Percentiles rank a stretch among this genome's conserved stretches.
Evolutionary conservation across 2,888 invertebrate species (phyloP).

Genomic region (Apeira syringaria): DNA sequence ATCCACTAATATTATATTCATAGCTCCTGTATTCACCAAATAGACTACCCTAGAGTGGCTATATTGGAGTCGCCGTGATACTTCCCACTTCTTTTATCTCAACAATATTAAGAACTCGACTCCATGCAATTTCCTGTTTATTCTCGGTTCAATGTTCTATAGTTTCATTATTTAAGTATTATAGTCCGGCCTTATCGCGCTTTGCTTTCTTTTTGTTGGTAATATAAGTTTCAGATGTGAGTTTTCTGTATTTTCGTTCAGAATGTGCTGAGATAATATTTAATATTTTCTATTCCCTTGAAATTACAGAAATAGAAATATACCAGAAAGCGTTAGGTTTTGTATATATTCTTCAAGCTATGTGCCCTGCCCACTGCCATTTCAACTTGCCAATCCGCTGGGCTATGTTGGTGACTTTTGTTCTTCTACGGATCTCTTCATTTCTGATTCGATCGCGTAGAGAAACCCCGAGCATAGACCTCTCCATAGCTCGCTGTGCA

Average conservation of each 20-base stretch:
- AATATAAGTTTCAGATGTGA: slow-evolving; percentile 35
- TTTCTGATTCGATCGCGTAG: no score
- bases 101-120: slow-evolving; percentile 39
- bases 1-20: slow-evolving; percentile 7
- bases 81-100: slow-evolving; percentile 46
- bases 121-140: slow-evolving; percentile 9
- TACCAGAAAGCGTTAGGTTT: no score
- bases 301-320: no score
- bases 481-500: no score
- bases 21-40: not conserved
- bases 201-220: slow-evolving; percentile 46
- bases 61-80: slow-evolving; percentile 32
- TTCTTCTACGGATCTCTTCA: no score
- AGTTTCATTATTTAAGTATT: slow-evolving; percentile 36
- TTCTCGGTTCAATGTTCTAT: slow-evolving; percentile 30
- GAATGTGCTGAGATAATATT: slow-evolving; percentile 1
- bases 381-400: no score
- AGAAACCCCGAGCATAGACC: no score
- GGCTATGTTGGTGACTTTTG: no score
- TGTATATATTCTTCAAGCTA: no score
- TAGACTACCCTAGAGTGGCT: slow-evolving; percentile 35
- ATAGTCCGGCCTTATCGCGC: slow-evolving; percentile 47
- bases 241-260: slow-evolving; percentile 14
- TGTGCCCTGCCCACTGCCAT: no score
- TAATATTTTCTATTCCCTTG: no score